Evolutionary conservation across 2,888 invertebrate genomes (phyloP).

Genomic region (Lasiommata megera): DNA sequence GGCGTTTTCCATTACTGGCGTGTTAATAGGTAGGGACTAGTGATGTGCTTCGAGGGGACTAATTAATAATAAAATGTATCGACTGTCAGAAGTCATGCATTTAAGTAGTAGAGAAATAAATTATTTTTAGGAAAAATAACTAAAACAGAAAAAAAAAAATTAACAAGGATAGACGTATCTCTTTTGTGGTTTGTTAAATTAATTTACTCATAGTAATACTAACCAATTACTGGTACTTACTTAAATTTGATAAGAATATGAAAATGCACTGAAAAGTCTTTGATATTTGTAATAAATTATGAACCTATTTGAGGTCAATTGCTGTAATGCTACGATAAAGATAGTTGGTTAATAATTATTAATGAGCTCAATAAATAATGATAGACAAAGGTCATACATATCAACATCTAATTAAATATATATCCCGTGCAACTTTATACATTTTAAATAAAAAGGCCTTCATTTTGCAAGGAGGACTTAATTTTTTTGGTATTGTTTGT

Average conservation of each 20-base stretch:
- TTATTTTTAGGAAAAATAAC: too few relatives aligned
- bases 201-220: neutral
- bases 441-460: neutral
- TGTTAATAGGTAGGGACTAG: constrained; percentile 5
- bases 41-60: neutral
- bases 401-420: neutral
- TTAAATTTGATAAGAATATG: neutral
- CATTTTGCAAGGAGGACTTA: too few relatives aligned
- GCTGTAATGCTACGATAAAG: constrained; percentile 8
- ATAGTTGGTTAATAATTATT: neutral
- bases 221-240: neutral
- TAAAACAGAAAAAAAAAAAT: too few relatives aligned
- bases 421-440: neutral
- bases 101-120: too few relatives aligned
- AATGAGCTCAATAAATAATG: constrained; percentile 7
- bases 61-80: neutral
- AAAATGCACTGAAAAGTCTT: constrained; percentile 1
- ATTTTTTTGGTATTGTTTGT: too few relatives aligned
- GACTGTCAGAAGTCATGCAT: neutral
- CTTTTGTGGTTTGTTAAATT: neutral
- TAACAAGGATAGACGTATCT: too few relatives aligned
- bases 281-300: constrained; percentile 3
- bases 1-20: constrained; percentile 1
- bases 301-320: constrained; percentile 16
- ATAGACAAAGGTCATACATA: constrained; percentile 5